Evolutionary conservation across 2,113 vertebrate species (phyloP), one percentile per base, ranked within the genome.

Genomic region (Bucco capensis): DNA sequence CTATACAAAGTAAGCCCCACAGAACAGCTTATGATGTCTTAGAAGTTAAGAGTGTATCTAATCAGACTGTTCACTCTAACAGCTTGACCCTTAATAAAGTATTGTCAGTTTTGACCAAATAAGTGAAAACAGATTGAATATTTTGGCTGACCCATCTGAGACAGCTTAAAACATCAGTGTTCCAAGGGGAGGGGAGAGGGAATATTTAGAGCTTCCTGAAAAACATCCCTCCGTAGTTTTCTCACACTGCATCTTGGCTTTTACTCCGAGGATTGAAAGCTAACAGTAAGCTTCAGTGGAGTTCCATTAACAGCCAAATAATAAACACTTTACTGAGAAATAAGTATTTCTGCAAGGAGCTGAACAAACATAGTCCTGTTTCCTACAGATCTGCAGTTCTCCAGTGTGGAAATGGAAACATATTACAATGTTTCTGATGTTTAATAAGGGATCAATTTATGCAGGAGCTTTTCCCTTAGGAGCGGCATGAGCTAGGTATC

Each of bases 311-410:
- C 19, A 80, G 64, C 22, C 65, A 91, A 86, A 66, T 50, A 57
- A 86, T 91, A 86, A 91, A 3, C 61, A 57, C 33, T 90, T 84
- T 23, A 46, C 38, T 64, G 65, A 77, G 47, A 86, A 92, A 91
- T 67, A 71, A 14, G 12, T 23, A 61, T 77, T 88, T 86, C 76
- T 93, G n/a, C 69, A 90, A 90, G 89, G 47, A 94, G 80, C 76
- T 93, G 83, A 92, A 91, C 27, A 60, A 83, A 62, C 21, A 38
- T 2, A 46, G 27, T 37, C 30, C 61, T n/a, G 23, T 58, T 83
- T 88, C 65, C 76, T 69, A 23, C 25, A 84, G 44, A 56, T 51
- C 46, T 35, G 35, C 64, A 51, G 60, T 35, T 78, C 65, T 78
- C 23, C 27, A 47, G 8, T 27, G 27, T 56, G n/a, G 22, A 86